phyloP scores from a whole-genome alignment of 2,888 invertebrate genomes.

The Pantelozetes paolii region DNA sequence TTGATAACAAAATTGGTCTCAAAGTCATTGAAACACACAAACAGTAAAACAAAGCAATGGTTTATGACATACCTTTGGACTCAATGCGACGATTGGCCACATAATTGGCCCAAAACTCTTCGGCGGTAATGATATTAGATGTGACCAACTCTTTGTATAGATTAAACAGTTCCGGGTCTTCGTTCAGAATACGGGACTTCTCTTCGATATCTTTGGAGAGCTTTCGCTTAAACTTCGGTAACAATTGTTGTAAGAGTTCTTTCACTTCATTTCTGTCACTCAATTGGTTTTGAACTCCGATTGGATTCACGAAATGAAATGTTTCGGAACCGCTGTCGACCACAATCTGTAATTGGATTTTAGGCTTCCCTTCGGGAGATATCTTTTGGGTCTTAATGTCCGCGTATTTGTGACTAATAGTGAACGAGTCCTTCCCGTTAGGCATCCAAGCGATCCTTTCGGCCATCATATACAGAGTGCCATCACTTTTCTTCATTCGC shows the following conservation, averaged over 20 bases:
- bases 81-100: conserved; percentile 57
- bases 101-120: conserved; percentile 96
- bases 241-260: conserved; percentile 76
- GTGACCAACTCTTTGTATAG: conserved; percentile 95
- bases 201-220: conserved; percentile 83
- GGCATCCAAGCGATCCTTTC: conserved; percentile 94
- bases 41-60: not conserved
- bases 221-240: conserved; percentile 90
- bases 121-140: conserved; percentile 88
- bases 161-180: conserved; percentile 84
- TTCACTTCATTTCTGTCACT: conserved; percentile 90
- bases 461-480: conserved; percentile 90
- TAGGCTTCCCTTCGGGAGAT: conserved; percentile 87
- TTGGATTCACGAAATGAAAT: conserved; percentile 91
- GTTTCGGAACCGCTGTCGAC: conserved; percentile 88
- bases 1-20: not conserved
- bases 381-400: conserved; percentile 98
- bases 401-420: conserved; percentile 85
- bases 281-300: conserved; percentile 74
- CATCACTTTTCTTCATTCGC: conserved; percentile 92
- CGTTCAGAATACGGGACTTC: conserved; percentile 76
- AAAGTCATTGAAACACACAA: not conserved
- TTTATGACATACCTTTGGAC: not conserved
- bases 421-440: conserved; percentile 80
- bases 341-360: conserved; percentile 95